Evolutionary conservation across 2,888 invertebrate species (phyloP).

Genomic region (Noctua fimbriata): DNA sequence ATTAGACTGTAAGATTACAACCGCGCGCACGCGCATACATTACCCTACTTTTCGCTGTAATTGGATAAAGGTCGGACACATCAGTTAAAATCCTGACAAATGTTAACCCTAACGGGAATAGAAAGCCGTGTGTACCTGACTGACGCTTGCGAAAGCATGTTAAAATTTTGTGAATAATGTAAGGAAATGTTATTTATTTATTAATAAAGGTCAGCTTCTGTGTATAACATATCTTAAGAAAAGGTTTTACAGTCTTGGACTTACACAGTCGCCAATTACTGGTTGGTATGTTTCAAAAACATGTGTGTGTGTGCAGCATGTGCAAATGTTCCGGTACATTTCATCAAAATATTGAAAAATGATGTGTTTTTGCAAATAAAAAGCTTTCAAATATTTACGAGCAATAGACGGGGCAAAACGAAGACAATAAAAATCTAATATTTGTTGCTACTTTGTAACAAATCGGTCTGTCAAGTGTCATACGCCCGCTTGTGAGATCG

Average conservation of each 20-base stretch:
- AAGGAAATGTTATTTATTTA: background rate
- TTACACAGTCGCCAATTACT: no score
- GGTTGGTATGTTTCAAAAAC: no score
- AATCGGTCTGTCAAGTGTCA: background rate
- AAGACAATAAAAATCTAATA: background rate
- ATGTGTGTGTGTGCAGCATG: no score
- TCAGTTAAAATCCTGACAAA: conserved; percentile 41
- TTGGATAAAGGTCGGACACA: conserved; percentile 46
- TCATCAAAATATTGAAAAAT: background rate
- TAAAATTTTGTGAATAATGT: background rate
- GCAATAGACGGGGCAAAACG: background rate
- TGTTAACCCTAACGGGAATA: conserved; percentile 20
- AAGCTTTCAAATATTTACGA: background rate
- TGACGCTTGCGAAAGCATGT: background rate
- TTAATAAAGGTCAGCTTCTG: no score
- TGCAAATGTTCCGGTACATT: background rate
- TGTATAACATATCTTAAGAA: no score
- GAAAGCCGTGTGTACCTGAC: conserved; percentile 10
- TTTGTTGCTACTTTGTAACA: background rate
- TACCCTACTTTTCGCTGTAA: conserved; percentile 26
- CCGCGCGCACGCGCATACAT: conserved; percentile 15
- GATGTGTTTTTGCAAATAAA: background rate
- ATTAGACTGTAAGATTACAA: conserved; percentile 39
- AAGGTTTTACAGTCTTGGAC: no score
- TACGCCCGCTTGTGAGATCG: background rate